Evolutionary conservation across 2,797 vertebrate genomes (phyloP).

Genomic region (Rhabdomys pumilio): DNA sequence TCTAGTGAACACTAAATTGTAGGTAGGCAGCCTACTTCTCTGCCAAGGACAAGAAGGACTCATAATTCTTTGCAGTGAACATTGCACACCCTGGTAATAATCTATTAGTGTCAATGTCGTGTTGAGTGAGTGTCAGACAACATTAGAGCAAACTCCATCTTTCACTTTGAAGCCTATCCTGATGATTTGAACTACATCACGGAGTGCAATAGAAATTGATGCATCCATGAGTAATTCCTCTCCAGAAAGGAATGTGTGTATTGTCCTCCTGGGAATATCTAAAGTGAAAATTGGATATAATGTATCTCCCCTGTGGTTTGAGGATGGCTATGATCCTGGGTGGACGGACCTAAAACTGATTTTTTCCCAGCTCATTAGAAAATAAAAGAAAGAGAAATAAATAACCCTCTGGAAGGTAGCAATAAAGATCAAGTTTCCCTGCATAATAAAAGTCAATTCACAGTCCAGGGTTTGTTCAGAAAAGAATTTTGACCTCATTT

Average conservation of each 20-base stretch:
- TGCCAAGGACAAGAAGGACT: constrained; percentile 86
- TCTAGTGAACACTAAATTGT: constrained; percentile 75
- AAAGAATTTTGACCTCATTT: constrained; percentile 21
- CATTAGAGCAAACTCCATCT: constrained; percentile 71
- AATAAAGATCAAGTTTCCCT: constrained; percentile 42
- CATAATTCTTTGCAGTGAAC: constrained; percentile 83
- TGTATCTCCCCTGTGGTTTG: constrained; percentile 44
- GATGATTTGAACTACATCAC: constrained; percentile 64
- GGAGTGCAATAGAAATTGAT: constrained; percentile 61
- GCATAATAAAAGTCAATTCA: constrained; percentile 51
- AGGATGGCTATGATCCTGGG: neutral
- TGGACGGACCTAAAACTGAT: neutral
- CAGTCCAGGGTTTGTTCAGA: neutral
- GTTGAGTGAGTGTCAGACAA: constrained; percentile 80
- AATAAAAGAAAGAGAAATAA: neutral
- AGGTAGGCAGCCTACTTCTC: constrained; percentile 71
- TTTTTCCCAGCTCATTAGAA: neutral
- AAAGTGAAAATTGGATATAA: constrained; percentile 48
- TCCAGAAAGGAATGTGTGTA: constrained; percentile 53
- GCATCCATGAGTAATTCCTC: constrained; percentile 60
- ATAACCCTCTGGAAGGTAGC: neutral
- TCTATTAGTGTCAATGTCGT: constrained; percentile 81
- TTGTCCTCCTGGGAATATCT: constrained; percentile 63
- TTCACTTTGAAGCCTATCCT: constrained; percentile 66
- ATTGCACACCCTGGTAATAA: constrained; percentile 79